Evolutionary conservation across 2,888 invertebrate genomes (phyloP), one percentile per base, ranked within the genome.

Genomic region (Drosophila niveifrons): DNA sequence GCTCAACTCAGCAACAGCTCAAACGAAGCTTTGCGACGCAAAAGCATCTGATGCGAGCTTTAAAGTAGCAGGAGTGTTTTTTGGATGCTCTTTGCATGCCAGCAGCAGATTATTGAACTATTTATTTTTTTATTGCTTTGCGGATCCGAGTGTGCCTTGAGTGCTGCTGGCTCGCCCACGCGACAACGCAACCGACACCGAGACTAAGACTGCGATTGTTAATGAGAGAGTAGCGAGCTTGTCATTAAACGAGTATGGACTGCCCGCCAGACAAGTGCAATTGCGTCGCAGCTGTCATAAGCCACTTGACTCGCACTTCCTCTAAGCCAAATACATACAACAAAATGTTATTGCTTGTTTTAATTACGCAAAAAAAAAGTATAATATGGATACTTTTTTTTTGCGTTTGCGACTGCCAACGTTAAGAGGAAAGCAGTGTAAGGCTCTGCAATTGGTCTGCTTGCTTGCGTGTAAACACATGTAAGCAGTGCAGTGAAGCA

Each of bases 301-400:
- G 59, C 41, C 86, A 86, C 81, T 74, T 74, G 81, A 68, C 57
- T 66, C 36, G 53, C 65, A 65, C 69, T 83, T 83, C 82, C 82
- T 72, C 57, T 62, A 31, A 44, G 6, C 13, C 29, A 3, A n/a
- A 31, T 31, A n/a, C 41, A 3, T 55, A n/a, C 8, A 2, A 39
- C 8, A 53, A 11, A 10, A 53, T 17, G 9, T 56, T 31, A 34
- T 34, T 18, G 15, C 31, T 55, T 31, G 44, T 41, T 41, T 44
- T 44, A 55, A 55, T 44, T 55, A 31, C 31, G 15, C 6, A 31
- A 31, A 55, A 31, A 17, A 34, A 17, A 17, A 29, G 11, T 43
- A 55, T 43, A 28, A 31, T 55, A n/a, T n/a, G n/a, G n/a, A n/a
- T n/a, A n/a, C n/a, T n/a, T n/a, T n/a, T n/a, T n/a, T n/a, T n/a